Evolutionary conservation across 2,888 invertebrate genomes (phyloP).

Genomic region (Gastrophysa polygoni): DNA sequence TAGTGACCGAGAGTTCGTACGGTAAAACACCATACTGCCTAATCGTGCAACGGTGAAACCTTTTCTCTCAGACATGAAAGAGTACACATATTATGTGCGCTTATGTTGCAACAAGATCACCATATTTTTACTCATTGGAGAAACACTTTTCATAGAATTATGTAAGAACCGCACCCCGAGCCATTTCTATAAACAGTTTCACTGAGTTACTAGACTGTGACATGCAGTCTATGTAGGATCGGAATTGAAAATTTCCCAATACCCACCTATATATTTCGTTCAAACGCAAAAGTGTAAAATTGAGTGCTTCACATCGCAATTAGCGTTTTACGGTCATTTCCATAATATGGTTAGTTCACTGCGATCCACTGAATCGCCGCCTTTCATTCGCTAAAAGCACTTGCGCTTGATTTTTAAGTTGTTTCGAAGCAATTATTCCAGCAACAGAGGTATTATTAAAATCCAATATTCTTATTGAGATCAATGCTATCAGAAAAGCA

Average conservation of each 20-base stretch:
- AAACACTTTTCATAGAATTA: background rate
- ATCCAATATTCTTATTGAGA: background rate
- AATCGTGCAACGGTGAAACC: no score
- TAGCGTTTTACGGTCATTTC: background rate
- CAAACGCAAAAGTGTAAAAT: background rate
- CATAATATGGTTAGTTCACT: background rate
- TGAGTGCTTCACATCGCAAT: background rate
- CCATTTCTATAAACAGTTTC: background rate
- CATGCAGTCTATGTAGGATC: background rate
- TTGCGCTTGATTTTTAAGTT: background rate
- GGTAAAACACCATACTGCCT: no score
- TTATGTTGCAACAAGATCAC: background rate
- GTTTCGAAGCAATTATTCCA: slow-evolving; percentile 11
- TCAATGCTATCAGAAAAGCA: background rate
- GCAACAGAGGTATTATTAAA: no score
- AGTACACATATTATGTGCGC: background rate
- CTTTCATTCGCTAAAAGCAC: background rate
- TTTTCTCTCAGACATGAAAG: no score
- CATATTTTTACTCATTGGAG: background rate
- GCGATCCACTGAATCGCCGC: slow-evolving; percentile 1
- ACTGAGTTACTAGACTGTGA: background rate
- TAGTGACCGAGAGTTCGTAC: no score
- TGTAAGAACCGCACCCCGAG: background rate
- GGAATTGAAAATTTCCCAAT: background rate
- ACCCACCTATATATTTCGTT: background rate